Evolutionary conservation across 2,797 vertebrate species (phyloP).

Genomic region (Loris lydekkerianus): DNA sequence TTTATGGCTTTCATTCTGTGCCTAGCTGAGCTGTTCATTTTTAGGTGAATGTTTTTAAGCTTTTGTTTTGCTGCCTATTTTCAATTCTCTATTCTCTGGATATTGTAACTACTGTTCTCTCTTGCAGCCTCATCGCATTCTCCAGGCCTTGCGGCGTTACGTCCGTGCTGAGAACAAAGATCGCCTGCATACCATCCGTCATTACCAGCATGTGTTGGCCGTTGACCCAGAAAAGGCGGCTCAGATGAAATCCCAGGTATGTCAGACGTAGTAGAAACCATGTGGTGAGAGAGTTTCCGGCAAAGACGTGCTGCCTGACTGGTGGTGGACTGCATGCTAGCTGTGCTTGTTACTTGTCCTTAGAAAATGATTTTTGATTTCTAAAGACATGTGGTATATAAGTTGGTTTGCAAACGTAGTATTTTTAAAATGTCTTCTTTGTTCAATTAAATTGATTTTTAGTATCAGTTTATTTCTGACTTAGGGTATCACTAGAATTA

Average conservation of each 20-base stretch:
- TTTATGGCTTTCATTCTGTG: conserved; percentile 20
- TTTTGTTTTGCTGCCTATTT: neutral
- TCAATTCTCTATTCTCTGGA: neutral
- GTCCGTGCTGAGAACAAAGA: conserved; percentile 98
- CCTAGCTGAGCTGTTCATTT: neutral
- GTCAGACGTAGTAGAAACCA: fast-evolving
- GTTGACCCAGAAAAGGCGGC: conserved; percentile 98
- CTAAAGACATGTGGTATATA: fast-evolving
- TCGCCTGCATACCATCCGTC: conserved; percentile 97
- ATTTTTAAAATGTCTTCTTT: neutral
- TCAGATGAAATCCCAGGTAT: conserved; percentile 99
- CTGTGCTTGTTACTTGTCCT: neutral
- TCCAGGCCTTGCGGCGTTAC: conserved; percentile 95
- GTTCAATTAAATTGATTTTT: neutral
- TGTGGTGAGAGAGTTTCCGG: fast-evolving
- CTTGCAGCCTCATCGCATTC: conserved; percentile 95
- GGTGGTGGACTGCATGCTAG: neutral
- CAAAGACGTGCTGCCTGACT: too few relatives aligned
- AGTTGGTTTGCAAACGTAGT: neutral
- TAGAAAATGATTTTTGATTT: neutral
- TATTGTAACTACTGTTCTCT: neutral
- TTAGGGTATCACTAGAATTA: neutral
- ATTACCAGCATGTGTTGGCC: conserved; percentile 98
- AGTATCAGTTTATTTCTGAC: conserved; percentile 17
- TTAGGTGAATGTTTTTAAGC: neutral